phyloP scores from a whole-genome alignment of 2,113 vertebrate species.

The Bos indicus region DNA sequence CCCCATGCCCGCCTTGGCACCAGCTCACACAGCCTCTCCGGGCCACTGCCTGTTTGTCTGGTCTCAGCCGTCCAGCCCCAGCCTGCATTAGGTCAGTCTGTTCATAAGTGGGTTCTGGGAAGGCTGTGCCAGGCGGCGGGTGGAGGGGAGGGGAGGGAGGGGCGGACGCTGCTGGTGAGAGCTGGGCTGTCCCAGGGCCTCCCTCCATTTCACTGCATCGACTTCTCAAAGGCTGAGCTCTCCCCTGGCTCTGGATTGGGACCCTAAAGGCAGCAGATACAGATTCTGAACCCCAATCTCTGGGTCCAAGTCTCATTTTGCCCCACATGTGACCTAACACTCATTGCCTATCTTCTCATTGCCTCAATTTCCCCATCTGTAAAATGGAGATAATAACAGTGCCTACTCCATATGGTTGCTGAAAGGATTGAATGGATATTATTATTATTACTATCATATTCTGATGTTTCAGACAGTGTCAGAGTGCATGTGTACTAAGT shows the following conservation, averaged over 20 bases:
- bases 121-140: background rate
- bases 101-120: background rate
- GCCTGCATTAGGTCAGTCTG: background rate
- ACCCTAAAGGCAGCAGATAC: background rate
- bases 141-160: background rate
- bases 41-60: background rate
- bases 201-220: background rate
- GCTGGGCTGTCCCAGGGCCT: background rate
- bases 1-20: background rate
- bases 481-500: background rate
- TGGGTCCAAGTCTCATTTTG: background rate
- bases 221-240: background rate
- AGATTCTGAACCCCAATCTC: background rate
- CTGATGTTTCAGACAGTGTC: background rate
- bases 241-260: background rate
- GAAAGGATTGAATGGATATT: background rate
- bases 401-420: background rate
- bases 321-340: background rate
- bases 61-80: background rate
- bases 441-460: background rate
- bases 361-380: background rate
- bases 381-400: background rate
- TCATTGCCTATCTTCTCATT: background rate
- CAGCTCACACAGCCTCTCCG: background rate
- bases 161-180: fast-evolving